Evolutionary conservation across 1,140 invertebrate genomes (phyloP).

Genomic region (Caenorhabditis latens): DNA sequence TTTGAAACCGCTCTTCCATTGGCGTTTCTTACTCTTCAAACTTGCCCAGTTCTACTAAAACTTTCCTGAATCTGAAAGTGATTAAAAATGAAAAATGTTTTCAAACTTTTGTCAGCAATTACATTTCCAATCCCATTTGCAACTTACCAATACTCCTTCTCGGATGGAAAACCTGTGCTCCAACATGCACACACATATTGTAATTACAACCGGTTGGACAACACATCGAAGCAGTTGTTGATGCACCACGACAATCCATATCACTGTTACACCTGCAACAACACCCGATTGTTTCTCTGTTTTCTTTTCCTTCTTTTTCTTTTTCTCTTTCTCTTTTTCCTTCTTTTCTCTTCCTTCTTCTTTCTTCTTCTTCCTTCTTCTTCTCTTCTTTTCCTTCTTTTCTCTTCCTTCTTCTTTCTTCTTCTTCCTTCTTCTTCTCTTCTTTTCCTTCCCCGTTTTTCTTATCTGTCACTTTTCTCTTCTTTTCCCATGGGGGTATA

Average conservation of each 20-base stretch:
- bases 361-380: not conserved
- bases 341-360: not conserved
- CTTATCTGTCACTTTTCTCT: not conserved
- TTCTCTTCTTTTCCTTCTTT: not conserved
- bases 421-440: not conserved
- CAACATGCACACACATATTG: slow-evolving; percentile 61
- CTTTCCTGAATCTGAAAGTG: too few species aligned
- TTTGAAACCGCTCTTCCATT: too few species aligned
- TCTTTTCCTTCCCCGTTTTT: slow-evolving; percentile 5
- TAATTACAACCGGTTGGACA: slow-evolving; percentile 62
- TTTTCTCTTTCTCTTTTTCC: not conserved
- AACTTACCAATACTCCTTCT: slow-evolving; percentile 55
- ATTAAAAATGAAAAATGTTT: too few species aligned
- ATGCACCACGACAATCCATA: slow-evolving; percentile 52
- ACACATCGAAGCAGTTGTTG: slow-evolving; percentile 57
- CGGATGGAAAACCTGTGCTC: slow-evolving; percentile 42
- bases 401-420: not conserved
- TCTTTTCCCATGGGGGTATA: slow-evolving; percentile 73
- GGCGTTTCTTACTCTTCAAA: too few species aligned
- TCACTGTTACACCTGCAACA: slow-evolving; percentile 60
- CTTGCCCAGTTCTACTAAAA: too few species aligned
- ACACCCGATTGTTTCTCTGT: not conserved
- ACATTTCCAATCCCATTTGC: too few species aligned
- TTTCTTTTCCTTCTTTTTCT: not conserved
- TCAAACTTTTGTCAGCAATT: too few species aligned